A percentile compares a stretch with the other conserved stretches of the same genome.
These are phyloP conservation scores for Okamejei kenojei DNA, from an alignment of 2,797 vertebrate species.

Conservation along the genomic window DNA sequence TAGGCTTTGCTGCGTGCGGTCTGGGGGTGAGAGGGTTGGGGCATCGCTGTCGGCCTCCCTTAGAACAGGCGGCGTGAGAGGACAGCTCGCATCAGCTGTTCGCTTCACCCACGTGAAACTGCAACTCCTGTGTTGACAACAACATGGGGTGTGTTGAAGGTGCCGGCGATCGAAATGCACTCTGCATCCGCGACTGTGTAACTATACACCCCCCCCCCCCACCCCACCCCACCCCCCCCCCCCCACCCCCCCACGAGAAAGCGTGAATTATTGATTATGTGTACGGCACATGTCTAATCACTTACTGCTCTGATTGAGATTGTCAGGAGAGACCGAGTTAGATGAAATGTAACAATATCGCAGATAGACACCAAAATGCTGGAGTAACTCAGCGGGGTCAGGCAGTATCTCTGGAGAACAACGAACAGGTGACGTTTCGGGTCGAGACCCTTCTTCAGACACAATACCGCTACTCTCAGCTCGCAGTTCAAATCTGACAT, in stretches of 20 bases:
- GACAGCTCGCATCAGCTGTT: background rate
- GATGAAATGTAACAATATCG: background rate
- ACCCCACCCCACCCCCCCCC: too few species aligned
- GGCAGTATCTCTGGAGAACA: too few species aligned
- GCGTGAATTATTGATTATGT: background rate
- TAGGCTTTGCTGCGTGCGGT: background rate
- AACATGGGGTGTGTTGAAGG: background rate
- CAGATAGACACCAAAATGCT: too few species aligned
- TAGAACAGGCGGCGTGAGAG: background rate
- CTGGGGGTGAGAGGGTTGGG: background rate
- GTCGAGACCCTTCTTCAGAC: too few species aligned
- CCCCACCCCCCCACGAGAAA: too few species aligned
- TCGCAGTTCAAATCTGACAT: background rate
- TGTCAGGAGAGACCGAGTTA: background rate
- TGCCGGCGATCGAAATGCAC: background rate
- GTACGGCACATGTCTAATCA: background rate
- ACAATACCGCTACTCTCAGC: background rate
- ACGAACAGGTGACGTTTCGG: too few species aligned
- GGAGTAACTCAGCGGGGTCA: too few species aligned
- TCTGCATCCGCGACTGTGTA: too few species aligned
- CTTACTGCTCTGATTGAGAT: background rate
- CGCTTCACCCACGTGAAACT: background rate
- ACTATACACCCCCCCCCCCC: too few species aligned
- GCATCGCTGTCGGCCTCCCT: background rate
- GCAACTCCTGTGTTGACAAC: background rate